Base-by-base conservation (phyloP, 2,888 invertebrate species). In the Parnassius apollo region DNA sequence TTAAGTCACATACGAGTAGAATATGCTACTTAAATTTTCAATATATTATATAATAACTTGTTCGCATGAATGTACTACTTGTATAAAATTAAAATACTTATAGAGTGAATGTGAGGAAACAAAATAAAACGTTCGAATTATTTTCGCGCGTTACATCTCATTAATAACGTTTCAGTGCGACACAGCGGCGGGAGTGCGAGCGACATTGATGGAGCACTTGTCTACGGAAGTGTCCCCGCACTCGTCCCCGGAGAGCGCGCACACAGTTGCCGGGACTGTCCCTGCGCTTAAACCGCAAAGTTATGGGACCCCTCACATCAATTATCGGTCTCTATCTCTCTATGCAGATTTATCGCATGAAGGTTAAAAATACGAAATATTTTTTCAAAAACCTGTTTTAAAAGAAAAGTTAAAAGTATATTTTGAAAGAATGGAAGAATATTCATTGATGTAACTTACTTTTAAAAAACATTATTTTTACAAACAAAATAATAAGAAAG, bases 161-260 rank as follows among this genome's bases (percentile, higher is more conserved):
- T 51, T 58, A 58, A 51, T 51, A 58, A 52, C 52, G 25, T 59
- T 51, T 52, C 59, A 53, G 13, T 45, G 13, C 25, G 48, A 13
- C 9, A n/a, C 48, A 18, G 10, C 18, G n/a, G 52, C 4, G 59
- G 18, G 53, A 42, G 13, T 59, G 52, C 46, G 46, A 18, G 35
- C 53, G 59, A 53, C 59, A 53, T 42, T 59, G 59, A 59, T 59
- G 53, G 59, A 59, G 42, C 59, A 42, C 48, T 59, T 48, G 53
- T 59, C 52, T 8, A n/a, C 51, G 55, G 55, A 42, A 55, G 45
- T 55, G 55, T 55, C 55, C 55, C 51, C 44, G 9, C 42, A 42
- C 46, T 48, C n/a, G 46, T 48, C 46, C 46, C n/a, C 46, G 4
- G 48, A 13, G 48, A 48, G 44, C 55, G 42, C 45, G 52, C 52